Base-by-base conservation (phyloP, 2,888 invertebrate species). In the Agrotis ipsilon region DNA sequence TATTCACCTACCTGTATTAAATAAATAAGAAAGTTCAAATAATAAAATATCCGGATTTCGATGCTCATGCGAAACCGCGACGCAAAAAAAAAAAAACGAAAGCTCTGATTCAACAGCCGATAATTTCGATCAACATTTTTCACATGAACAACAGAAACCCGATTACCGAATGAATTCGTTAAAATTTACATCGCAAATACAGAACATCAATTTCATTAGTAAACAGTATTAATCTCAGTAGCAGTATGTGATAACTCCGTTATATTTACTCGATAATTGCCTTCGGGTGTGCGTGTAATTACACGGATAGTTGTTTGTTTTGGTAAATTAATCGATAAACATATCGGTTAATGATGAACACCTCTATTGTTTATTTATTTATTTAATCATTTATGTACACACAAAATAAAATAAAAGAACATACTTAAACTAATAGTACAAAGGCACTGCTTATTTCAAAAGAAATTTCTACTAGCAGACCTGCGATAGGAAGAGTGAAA, bases 191-290 rank as follows among this genome's bases (percentile, higher is more conserved):
- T 84, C 68, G 81, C 79, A 86, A 87, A 89, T 84, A 86, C 82
- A 74, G 82, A 81, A 82, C 85, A 89, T 88, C 84, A 87, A 88
- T 90, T 90, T 88, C 86, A 89, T 89, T 87, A 86, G 84, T 82
- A 88, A 89, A 89, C 89, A 87, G 79, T 83, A 89, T 89, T 88
- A 87, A 89, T 89, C 85, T 87, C 85, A 77, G 79, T 69, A 84
- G 66, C 78, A 80, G 84, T 86, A 86, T 86, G 86, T 85, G 85
- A 85, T 85, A 84, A 86, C 76, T 78, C 80, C 78, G 81, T 82
- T 66, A 84, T 87, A 88, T 89, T 89, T 88, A 83, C 87, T 75
- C 81, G 68, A 72, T 84, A 85, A 88, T 87, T 88, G 87, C 89
- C 84, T 87, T 84, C 75, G 84, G 83, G 76, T 86, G 77, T 82